These are phyloP conservation scores for Chelon auratus DNA, from an alignment of 2,797 vertebrate genomes.

Conservation along the genomic window DNA sequence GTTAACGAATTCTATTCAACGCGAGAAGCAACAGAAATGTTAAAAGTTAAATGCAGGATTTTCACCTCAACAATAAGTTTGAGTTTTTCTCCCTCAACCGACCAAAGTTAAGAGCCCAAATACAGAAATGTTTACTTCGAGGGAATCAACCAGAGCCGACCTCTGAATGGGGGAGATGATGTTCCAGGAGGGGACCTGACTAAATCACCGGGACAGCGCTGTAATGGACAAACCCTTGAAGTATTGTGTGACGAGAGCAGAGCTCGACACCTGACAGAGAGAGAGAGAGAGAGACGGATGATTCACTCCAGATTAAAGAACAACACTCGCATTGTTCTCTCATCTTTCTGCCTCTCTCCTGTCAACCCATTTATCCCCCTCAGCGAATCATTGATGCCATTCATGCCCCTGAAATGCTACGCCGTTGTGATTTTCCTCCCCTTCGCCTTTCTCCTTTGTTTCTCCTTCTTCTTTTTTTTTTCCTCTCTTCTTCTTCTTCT, in stretches of 20 bases:
- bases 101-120: not conserved
- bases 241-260: conserved; percentile 63
- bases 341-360: conserved; percentile 74
- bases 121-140: not conserved
- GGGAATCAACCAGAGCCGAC: conserved; percentile 8
- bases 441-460: conserved; percentile 65
- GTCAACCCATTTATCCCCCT: conserved; percentile 73
- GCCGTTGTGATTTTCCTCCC: conserved; percentile 76
- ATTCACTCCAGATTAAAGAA: conserved; percentile 82
- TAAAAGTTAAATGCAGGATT: not conserved
- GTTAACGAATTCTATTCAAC: no score
- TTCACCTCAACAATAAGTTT: not conserved
- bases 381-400: conserved; percentile 80
- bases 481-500: not conserved
- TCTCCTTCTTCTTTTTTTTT: conserved; percentile 43
- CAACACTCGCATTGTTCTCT: conserved; percentile 81
- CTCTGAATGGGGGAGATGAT: conserved; percentile 35
- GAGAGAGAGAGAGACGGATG: conserved; percentile 68
- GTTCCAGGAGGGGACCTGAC: conserved; percentile 41
- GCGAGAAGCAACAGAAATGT: no score
- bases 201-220: conserved; percentile 67
- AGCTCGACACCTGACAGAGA: conserved; percentile 77
- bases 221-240: conserved; percentile 62
- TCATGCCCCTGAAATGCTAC: conserved; percentile 77
- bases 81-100: not conserved